Percentiles rank a stretch among this genome's conserved stretches.
phyloP scores from a whole-genome alignment of 2,888 invertebrate genomes.

The Lottia gigantea region DNA sequence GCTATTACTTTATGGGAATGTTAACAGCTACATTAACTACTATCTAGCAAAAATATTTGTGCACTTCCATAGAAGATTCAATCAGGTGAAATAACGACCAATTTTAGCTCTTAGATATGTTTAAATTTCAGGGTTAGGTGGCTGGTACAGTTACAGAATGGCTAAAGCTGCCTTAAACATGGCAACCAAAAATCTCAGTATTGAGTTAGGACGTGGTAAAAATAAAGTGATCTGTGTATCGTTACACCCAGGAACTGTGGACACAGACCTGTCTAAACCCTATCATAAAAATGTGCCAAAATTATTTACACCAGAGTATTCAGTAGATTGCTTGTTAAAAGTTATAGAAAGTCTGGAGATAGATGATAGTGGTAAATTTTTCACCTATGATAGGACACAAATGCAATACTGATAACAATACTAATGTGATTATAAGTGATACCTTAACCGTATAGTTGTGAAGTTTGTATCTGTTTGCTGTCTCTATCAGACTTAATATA shows the following conservation, averaged over 20 bases:
- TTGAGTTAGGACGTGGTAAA: slow-evolving; percentile 51
- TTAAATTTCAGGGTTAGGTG: slow-evolving; percentile 48
- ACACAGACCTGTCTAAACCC: slow-evolving; percentile 54
- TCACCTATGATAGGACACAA: slow-evolving; percentile 46
- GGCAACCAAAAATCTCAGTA: slow-evolving; percentile 55
- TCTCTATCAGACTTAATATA: too few relatives aligned
- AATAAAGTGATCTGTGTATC: slow-evolving; percentile 49
- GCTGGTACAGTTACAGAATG: slow-evolving; percentile 59
- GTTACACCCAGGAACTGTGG: slow-evolving; percentile 57
- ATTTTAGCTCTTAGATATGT: neutral
- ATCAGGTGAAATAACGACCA: too few relatives aligned
- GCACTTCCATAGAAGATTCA: too few relatives aligned
- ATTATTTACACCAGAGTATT: slow-evolving; percentile 48
- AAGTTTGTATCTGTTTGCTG: too few relatives aligned
- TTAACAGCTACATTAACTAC: neutral
- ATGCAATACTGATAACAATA: slow-evolving; percentile 40
- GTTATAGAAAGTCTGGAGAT: slow-evolving; percentile 48
- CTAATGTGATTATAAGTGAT: too few relatives aligned
- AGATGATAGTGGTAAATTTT: slow-evolving; percentile 51
- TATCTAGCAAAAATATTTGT: too few relatives aligned
- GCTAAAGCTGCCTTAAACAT: slow-evolving; percentile 60
- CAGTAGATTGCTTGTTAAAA: slow-evolving; percentile 44
- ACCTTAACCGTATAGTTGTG: too few relatives aligned
- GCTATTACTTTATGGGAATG: too few relatives aligned
- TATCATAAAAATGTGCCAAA: slow-evolving; percentile 56